These are phyloP conservation scores for Blennius ocellaris DNA, from an alignment of 2,113 vertebrate species.

Conservation along the genomic window DNA sequence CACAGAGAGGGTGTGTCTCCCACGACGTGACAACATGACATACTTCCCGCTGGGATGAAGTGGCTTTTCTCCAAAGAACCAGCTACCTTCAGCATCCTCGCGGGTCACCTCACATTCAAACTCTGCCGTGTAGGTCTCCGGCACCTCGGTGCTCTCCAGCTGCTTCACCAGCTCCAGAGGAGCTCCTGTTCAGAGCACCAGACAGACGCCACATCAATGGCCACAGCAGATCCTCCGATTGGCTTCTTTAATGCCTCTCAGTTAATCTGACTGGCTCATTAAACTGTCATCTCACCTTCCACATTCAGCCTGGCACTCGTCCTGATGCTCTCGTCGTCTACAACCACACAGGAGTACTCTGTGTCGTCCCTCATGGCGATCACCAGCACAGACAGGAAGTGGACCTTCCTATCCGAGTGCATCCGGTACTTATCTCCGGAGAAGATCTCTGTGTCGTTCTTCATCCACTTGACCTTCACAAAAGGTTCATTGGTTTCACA, in stretches of 20 bases:
- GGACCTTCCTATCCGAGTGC: slow-evolving; percentile 97
- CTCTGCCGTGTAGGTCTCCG: slow-evolving; percentile 92
- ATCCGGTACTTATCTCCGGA: slow-evolving; percentile 96
- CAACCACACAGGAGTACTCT: slow-evolving; percentile 89
- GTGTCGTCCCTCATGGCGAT: slow-evolving; percentile 88
- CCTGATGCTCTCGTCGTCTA: slow-evolving; percentile 87
- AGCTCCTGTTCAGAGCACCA: slow-evolving; percentile 82
- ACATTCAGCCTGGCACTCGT: slow-evolving; percentile 92
- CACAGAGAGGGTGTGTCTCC: slow-evolving; percentile 91
- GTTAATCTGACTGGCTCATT: too few relatives aligned
- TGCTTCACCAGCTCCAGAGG: slow-evolving; percentile 91
- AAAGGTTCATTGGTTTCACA: slow-evolving; percentile 99
- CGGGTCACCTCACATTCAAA: slow-evolving; percentile 92
- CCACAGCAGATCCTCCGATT: too few relatives aligned
- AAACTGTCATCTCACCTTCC: slow-evolving; percentile 86
- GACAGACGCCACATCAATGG: not conserved
- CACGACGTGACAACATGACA: slow-evolving; percentile 89
- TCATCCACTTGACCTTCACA: slow-evolving; percentile 97
- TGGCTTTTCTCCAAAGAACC: slow-evolving; percentile 90
- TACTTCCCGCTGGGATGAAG: slow-evolving; percentile 89
- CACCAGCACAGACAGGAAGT: slow-evolving; percentile 93
- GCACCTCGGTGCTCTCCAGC: slow-evolving; percentile 92
- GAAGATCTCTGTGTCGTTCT: slow-evolving; percentile 89
- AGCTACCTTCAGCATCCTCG: slow-evolving; percentile 94
- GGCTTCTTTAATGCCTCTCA: too few relatives aligned